phyloP scores from a whole-genome alignment of 2,113 vertebrate species.

The Nycticebus coucang region DNA sequence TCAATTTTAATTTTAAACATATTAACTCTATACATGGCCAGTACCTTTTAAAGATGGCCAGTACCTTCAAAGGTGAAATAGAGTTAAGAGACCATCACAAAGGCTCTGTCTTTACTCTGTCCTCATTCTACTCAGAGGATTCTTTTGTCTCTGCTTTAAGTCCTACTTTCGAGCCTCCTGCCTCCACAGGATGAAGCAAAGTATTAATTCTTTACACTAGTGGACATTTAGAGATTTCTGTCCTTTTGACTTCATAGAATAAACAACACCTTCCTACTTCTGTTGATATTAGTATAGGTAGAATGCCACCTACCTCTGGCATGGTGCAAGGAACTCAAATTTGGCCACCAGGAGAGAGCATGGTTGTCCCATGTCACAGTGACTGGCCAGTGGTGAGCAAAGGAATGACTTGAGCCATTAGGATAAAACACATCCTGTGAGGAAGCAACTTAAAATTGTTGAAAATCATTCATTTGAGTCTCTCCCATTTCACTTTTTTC shows the following conservation, averaged over 20 bases:
- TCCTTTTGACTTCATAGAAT: background rate
- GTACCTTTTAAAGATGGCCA: background rate
- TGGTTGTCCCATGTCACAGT: background rate
- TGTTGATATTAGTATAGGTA: fast-evolving
- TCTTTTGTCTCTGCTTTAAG: background rate
- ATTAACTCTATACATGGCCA: background rate
- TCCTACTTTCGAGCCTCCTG: background rate
- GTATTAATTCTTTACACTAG: background rate
- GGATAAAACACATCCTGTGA: background rate
- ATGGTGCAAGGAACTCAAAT: too few species aligned
- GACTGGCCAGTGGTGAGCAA: background rate
- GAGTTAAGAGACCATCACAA: background rate
- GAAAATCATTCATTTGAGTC: background rate
- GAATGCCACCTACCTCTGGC: background rate
- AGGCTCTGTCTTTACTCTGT: background rate
- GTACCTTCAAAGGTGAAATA: background rate
- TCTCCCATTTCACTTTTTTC: background rate
- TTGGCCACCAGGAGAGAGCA: background rate
- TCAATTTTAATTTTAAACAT: background rate
- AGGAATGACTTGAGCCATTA: background rate
- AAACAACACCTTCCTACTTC: background rate
- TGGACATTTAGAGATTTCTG: background rate
- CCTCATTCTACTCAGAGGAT: background rate
- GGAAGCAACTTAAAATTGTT: background rate
- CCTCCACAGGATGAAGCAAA: background rate